phyloP scores from a whole-genome alignment of 2,888 invertebrate species.

The Andricus curvator region DNA sequence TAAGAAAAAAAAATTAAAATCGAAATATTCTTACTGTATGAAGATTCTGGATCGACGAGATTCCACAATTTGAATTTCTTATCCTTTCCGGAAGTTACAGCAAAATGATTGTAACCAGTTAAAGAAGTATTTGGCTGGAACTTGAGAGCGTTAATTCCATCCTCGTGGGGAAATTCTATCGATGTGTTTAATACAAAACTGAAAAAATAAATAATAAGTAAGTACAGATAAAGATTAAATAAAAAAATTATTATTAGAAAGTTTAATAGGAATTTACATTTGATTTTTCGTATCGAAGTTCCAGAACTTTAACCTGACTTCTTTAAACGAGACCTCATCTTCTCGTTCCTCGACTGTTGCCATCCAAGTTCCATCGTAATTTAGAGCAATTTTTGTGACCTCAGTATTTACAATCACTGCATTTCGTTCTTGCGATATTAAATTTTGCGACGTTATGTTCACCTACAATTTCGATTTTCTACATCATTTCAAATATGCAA shows the following conservation, averaged over 20 bases:
- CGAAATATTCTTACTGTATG: conserved; percentile 77
- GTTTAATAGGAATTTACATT: conserved; percentile 77
- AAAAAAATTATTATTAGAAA: background rate
- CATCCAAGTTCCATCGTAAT: conserved; percentile 85
- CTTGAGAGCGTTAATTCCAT: conserved; percentile 81
- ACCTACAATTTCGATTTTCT: conserved; percentile 77
- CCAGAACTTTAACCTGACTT: conserved; percentile 89
- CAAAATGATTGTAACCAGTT: conserved; percentile 78
- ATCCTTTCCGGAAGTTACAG: conserved; percentile 85
- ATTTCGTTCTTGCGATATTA: conserved; percentile 83
- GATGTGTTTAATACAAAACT: conserved; percentile 86
- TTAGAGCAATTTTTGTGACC: conserved; percentile 84
- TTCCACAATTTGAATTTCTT: conserved; percentile 87
- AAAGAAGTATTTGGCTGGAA: conserved; percentile 80
- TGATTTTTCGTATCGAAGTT: conserved; percentile 81
- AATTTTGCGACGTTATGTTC: conserved; percentile 87
- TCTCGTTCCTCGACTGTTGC: conserved; percentile 85
- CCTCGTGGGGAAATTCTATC: conserved; percentile 86
- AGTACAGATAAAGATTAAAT: background rate
- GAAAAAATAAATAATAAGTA: conserved; percentile 55
- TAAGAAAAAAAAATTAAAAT: conserved; percentile 5
- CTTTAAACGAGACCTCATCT: conserved; percentile 81
- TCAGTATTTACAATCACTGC: conserved; percentile 83
- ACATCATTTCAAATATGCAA: background rate
- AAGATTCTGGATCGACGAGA: conserved; percentile 80